A percentile compares a stretch with the other conserved stretches of the same genome.
phyloP scores from a whole-genome alignment of 2,113 vertebrate species.

The Sinocyclocheilus anshuiensis region DNA sequence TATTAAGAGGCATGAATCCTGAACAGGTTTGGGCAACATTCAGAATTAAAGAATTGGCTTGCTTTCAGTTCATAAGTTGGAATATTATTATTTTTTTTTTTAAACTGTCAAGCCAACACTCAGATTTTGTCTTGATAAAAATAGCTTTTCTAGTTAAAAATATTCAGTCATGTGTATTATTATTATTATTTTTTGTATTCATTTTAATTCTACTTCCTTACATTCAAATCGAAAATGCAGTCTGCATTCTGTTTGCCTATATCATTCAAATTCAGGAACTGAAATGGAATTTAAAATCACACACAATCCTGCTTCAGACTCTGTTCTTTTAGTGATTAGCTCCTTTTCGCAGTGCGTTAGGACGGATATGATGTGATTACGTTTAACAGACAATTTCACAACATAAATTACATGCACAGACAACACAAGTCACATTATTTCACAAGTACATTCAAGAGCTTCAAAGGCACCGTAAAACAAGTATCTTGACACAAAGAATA shows the following conservation, averaged over 20 bases:
- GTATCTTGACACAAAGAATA: constrained; percentile 11
- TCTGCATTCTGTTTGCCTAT: not conserved
- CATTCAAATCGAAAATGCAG: not conserved
- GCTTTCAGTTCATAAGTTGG: not conserved
- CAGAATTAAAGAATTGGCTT: not conserved
- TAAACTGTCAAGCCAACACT: not conserved
- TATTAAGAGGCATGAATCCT: not conserved
- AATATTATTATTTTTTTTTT: not conserved
- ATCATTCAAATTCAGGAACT: not conserved
- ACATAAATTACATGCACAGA: constrained; percentile 20
- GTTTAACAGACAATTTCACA: not conserved
- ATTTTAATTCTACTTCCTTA: not conserved
- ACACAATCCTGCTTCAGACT: not conserved
- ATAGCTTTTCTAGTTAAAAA: not conserved
- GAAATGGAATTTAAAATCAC: not conserved
- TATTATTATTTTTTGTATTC: not conserved
- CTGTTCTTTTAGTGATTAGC: not conserved
- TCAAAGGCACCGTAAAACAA: constrained; percentile 12
- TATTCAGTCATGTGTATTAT: not conserved
- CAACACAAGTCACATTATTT: constrained; percentile 30
- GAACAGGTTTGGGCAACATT: not conserved
- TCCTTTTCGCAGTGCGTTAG: not conserved
- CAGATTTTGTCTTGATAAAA: not conserved
- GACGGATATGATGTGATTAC: not conserved
- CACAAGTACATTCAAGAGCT: constrained; percentile 42